phyloP scores from a whole-genome alignment of 2,888 invertebrate species.

The Macropis europaea region DNA sequence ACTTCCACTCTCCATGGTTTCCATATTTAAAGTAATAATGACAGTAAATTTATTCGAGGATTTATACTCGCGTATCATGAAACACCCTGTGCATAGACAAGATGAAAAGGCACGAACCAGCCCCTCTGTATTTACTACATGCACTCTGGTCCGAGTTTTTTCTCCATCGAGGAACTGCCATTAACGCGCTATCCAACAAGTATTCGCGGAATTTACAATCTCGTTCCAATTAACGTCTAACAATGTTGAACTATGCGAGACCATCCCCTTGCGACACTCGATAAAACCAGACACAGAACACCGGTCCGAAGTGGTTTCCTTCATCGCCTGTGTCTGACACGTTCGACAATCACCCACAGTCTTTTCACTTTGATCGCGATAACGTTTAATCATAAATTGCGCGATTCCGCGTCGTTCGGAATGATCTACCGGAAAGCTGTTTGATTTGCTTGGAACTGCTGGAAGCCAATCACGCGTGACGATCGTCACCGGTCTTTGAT shows the following conservation, averaged over 20 bases:
- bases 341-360: neutral
- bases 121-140: too few species aligned
- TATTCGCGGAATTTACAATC: conserved; percentile 31
- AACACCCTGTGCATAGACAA: too few species aligned
- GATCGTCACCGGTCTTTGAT: neutral
- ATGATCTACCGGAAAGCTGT: too few species aligned
- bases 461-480: neutral
- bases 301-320: neutral
- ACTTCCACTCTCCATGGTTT: too few species aligned
- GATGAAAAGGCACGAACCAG: too few species aligned
- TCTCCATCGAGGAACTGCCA: neutral
- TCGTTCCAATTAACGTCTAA: conserved; percentile 36
- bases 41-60: too few species aligned
- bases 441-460: too few species aligned
- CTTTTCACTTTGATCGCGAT: neutral
- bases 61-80: too few species aligned
- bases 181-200: conserved; percentile 5
- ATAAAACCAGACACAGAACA: conserved; percentile 11
- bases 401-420: neutral
- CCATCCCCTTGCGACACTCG: conserved; percentile 1
- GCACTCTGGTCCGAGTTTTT: too few species aligned
- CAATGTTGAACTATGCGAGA: conserved; percentile 25
- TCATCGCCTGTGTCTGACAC: neutral
- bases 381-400: conserved; percentile 6
- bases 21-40: too few species aligned